Conservation (phyloP, 64 coral and sea anemone species). For the Pocillopora damicornis region DNA sequence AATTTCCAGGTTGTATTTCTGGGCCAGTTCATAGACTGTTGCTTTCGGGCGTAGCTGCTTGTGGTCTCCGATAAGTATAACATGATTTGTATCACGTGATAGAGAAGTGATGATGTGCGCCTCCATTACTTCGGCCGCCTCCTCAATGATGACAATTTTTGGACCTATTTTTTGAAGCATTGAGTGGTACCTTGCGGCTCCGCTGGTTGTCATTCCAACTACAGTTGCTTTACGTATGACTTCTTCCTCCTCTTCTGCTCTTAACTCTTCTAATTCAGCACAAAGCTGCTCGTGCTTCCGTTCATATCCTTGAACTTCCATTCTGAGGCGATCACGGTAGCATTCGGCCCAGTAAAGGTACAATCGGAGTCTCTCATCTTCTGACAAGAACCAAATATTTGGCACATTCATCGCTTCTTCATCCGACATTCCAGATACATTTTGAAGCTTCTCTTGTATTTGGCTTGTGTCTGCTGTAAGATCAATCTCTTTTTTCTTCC, state of each 20-base stretch:
- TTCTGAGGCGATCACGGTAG: slow-evolving; percentile 12
- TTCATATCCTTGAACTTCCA: slow-evolving; percentile 15
- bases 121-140: slow-evolving; percentile 90
- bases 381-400: slow-evolving; percentile 28
- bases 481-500: not conserved
- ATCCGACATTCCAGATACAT: not conserved
- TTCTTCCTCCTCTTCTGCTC: slow-evolving; percentile 32
- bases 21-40: slow-evolving; percentile 68
- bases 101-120: slow-evolving; percentile 83
- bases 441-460: slow-evolving; percentile 1
- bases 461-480: not conserved
- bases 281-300: slow-evolving; percentile 34
- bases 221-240: slow-evolving; percentile 59
- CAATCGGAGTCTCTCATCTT: not conserved
- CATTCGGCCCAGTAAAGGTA: slow-evolving; percentile 39
- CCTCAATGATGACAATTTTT: slow-evolving; percentile 74
- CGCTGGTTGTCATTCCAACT: slow-evolving; percentile 88
- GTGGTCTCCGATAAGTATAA: slow-evolving; percentile 85
- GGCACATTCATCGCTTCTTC: not conserved
- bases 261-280: not conserved
- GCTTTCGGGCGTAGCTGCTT: slow-evolving; percentile 85
- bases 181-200: slow-evolving; percentile 68
- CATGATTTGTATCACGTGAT: slow-evolving; percentile 48
- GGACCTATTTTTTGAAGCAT: slow-evolving; percentile 70
- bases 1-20: slow-evolving; percentile 73